Evolutionary conservation across 2,113 vertebrate genomes (phyloP).

Genomic region (Atrichornis clamosus): DNA sequence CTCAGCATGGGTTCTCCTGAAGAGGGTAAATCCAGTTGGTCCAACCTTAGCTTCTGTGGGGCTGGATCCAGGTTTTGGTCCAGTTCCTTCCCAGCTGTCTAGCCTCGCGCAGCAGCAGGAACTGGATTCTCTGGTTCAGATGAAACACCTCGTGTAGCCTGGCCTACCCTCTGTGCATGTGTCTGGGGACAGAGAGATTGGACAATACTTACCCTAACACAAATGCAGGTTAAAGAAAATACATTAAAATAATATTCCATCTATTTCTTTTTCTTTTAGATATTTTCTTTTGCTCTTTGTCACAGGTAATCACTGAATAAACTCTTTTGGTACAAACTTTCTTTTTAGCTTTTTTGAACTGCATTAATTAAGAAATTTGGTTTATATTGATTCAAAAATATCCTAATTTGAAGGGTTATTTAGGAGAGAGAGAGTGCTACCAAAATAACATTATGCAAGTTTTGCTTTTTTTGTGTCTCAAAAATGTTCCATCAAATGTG

Average conservation of each 20-base stretch:
- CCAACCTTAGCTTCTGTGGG: neutral
- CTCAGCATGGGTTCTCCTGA: neutral
- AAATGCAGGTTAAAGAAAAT: neutral
- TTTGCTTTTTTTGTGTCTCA: conserved; percentile 1
- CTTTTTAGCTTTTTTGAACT: neutral
- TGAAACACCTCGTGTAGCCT: neutral
- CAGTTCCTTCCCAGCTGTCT: neutral
- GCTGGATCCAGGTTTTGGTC: neutral
- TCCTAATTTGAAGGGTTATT: neutral
- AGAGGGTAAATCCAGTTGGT: neutral
- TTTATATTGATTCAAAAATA: neutral
- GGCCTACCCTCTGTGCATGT: neutral
- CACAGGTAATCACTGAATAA: neutral
- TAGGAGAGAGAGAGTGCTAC: neutral
- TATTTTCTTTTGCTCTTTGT: neutral
- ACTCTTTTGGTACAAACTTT: neutral
- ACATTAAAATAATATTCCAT: neutral
- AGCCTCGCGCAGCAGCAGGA: neutral
- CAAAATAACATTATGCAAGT: conserved; percentile 4
- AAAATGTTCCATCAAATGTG: neutral
- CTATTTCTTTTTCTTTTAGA: neutral
- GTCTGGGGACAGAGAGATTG: neutral
- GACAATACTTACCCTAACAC: neutral
- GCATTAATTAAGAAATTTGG: neutral
- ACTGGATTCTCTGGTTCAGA: neutral